These are phyloP conservation scores for Euphydryas editha DNA, from an alignment of 2,888 invertebrate species.

Conservation along the genomic window DNA sequence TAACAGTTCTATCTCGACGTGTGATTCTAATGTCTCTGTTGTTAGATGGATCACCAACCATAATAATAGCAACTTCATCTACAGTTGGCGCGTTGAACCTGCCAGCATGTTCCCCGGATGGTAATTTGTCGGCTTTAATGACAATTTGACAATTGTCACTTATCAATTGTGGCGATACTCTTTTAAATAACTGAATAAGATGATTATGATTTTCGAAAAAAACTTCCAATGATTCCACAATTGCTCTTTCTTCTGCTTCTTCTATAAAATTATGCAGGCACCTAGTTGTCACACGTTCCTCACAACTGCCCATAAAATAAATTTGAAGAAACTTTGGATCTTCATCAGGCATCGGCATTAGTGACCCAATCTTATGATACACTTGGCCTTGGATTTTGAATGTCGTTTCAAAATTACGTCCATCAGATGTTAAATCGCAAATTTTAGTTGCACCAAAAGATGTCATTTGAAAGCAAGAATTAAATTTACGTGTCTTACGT, in stretches of 20 bases:
- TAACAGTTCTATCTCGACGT: conserved; percentile 40
- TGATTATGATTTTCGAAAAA: too few relatives aligned
- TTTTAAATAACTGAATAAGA: conserved; percentile 30
- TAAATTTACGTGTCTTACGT: conserved; percentile 40
- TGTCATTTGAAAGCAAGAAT: conserved; percentile 44
- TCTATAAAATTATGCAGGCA: conserved; percentile 42
- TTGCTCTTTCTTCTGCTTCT: conserved; percentile 33
- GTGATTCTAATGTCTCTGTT: too few relatives aligned
- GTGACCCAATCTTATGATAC: conserved; percentile 39
- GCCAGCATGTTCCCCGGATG: conserved; percentile 11
- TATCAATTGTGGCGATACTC: conserved; percentile 30
- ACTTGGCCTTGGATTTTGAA: conserved; percentile 45
- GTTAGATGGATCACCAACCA: too few relatives aligned
- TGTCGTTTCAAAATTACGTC: conserved; percentile 45
- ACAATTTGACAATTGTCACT: conserved; percentile 36
- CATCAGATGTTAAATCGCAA: conserved; percentile 38
- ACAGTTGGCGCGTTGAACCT: too few relatives aligned
- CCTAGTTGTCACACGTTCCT: conserved; percentile 30
- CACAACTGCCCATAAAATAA: conserved; percentile 48
- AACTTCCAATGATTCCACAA: conserved; percentile 25
- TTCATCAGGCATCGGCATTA: conserved; percentile 47
- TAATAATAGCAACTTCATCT: too few relatives aligned
- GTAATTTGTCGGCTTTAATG: conserved; percentile 39
- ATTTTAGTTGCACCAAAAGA: conserved; percentile 42
- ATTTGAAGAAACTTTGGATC: conserved; percentile 51